These are phyloP conservation scores for Mustela nigripes DNA, from an alignment of 2,113 vertebrate species.

Conservation along the genomic window DNA sequence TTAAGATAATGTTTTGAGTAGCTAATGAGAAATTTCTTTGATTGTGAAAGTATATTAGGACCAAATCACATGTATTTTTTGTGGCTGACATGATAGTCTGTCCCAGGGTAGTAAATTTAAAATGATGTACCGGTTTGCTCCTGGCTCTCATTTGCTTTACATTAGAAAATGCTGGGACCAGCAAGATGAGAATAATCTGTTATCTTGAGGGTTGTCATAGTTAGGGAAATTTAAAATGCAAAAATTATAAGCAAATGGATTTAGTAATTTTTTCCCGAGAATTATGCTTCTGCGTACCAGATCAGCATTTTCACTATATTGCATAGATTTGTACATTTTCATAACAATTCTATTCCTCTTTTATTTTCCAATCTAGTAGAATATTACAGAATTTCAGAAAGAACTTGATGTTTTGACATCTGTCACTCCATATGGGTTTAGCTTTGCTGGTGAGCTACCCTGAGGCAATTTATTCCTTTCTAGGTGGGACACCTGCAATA, in stretches of 20 bases:
- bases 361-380: neutral
- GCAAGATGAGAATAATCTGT: neutral
- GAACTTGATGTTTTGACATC: neutral
- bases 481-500: neutral
- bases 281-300: neutral
- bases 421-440: neutral
- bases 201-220: neutral
- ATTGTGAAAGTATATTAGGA: neutral
- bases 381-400: constrained; percentile 15
- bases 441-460: neutral
- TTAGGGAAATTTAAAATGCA: constrained; percentile 36
- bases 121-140: neutral
- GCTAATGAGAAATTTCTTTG: neutral
- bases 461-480: neutral
- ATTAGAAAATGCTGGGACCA: neutral
- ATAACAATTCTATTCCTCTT: neutral
- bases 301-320: neutral
- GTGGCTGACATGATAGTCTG: neutral
- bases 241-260: neutral
- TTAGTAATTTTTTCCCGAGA: neutral
- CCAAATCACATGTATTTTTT: neutral
- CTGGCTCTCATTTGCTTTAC: neutral
- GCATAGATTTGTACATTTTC: neutral
- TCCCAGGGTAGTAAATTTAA: constrained; percentile 30
- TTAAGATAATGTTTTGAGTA: neutral